Conservation (phyloP, 1,140 invertebrate species). For the Drosophila cardini region DNA sequence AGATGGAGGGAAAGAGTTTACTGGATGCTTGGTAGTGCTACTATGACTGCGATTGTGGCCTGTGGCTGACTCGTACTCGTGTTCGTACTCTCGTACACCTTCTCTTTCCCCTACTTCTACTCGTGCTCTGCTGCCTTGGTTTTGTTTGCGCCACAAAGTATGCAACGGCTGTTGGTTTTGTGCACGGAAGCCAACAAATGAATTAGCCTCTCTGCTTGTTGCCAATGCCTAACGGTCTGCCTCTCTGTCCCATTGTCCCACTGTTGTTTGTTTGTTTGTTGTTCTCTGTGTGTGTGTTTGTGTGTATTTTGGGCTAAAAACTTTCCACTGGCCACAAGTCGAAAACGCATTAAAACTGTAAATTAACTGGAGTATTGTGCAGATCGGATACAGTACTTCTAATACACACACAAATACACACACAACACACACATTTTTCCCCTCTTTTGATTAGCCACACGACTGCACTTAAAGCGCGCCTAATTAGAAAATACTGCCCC, state of each 20-base stretch:
- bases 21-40: constrained; percentile 26
- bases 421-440: no score
- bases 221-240: constrained; percentile 22
- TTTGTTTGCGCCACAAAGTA: constrained; percentile 57
- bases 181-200: constrained; percentile 58
- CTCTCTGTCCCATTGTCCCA: constrained; percentile 22
- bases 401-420: no score
- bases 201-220: constrained; percentile 51
- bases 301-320: constrained; percentile 29
- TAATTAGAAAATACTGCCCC: constrained; percentile 64
- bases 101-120: no score
- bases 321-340: constrained; percentile 62
- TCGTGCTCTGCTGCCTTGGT: constrained; percentile 42
- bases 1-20: background rate
- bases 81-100: no score
- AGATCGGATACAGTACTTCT: constrained; percentile 21
- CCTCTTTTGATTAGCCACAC: constrained; percentile 55
- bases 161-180: constrained; percentile 56
- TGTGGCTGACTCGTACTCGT: constrained; percentile 2
- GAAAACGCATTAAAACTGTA: constrained; percentile 79
- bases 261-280: constrained; percentile 44
- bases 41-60: constrained; percentile 23
- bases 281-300: constrained; percentile 20
- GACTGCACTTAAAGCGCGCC: constrained; percentile 51
- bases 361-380: constrained; percentile 76